Percentiles rank a stretch among this genome's conserved stretches.
phyloP scores from a whole-genome alignment of 2,113 vertebrate species.

The Echinops telfairi region DNA sequence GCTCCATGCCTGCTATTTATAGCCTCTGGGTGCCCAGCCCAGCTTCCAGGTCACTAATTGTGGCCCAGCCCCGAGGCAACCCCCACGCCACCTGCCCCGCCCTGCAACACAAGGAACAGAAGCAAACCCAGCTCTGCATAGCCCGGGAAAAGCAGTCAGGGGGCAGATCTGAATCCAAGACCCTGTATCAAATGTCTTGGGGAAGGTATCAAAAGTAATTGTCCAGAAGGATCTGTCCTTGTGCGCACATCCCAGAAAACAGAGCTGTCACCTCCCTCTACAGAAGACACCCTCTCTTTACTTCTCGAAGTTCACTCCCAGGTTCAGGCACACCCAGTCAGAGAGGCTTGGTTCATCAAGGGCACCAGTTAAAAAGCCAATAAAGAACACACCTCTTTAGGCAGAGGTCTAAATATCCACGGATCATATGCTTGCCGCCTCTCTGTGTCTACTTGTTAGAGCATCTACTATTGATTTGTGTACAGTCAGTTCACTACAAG shows the following conservation, averaged over 20 bases:
- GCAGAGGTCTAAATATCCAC: background rate
- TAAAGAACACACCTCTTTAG: background rate
- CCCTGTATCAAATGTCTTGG: background rate
- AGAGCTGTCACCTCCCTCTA: background rate
- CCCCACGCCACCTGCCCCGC: conserved; percentile 70
- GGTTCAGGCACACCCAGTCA: background rate
- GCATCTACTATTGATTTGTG: background rate
- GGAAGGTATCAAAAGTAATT: background rate
- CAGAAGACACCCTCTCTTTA: background rate
- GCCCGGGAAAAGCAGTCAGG: conserved; percentile 49
- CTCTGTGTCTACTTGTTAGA: conserved; percentile 3
- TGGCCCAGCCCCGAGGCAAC: conserved; percentile 82
- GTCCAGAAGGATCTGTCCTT: background rate
- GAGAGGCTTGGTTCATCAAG: background rate
- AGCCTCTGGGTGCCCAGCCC: conserved; percentile 86
- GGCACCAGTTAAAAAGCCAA: background rate
- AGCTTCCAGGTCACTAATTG: conserved; percentile 81
- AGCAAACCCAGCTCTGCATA: conserved; percentile 64
- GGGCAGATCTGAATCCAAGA: conserved; percentile 74
- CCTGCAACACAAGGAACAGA: conserved; percentile 69
- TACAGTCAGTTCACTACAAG: background rate
- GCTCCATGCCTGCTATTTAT: conserved; percentile 84
- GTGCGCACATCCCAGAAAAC: background rate
- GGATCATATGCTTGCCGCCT: background rate
- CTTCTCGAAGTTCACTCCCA: conserved; percentile 16